Conservation (phyloP, 2,113 vertebrate genomes). For the Tenebrosternarchus preto region DNA sequence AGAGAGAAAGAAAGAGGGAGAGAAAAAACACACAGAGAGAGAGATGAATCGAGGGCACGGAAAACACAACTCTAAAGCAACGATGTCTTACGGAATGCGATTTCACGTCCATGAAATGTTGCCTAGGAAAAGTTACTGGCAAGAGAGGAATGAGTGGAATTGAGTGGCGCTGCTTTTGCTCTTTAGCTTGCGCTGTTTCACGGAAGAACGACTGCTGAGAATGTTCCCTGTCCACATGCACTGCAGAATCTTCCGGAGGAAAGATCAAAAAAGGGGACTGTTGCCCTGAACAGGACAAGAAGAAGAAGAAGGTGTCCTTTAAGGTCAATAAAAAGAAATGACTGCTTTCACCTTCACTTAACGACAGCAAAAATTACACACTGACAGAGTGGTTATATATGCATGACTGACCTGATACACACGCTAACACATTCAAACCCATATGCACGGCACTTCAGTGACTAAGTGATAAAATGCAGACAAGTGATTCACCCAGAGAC, state of each 20-base stretch:
- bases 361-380: background rate
- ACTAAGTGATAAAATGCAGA: conserved; percentile 27
- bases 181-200: conserved; percentile 9
- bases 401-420: too few relatives aligned
- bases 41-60: conserved; percentile 23
- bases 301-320: background rate
- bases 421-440: background rate
- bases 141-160: background rate
- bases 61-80: conserved; percentile 21
- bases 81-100: conserved; percentile 22
- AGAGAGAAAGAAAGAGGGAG: background rate
- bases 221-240: background rate
- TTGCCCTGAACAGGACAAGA: conserved; percentile 4
- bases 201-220: background rate
- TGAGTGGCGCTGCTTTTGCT: background rate
- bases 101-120: conserved; percentile 33
- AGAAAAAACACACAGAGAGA: background rate
- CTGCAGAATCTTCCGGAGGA: background rate
- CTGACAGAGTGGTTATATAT: background rate
- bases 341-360: background rate
- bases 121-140: conserved; percentile 13
- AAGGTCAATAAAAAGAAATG: background rate
- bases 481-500: conserved; percentile 33
- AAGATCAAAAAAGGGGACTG: conserved; percentile 3
- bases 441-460: conserved; percentile 1